A percentile compares a stretch with the other conserved stretches of the same genome.
Conservation (phyloP, 2,888 invertebrate genomes). For the Coelinius sp. region DNA sequence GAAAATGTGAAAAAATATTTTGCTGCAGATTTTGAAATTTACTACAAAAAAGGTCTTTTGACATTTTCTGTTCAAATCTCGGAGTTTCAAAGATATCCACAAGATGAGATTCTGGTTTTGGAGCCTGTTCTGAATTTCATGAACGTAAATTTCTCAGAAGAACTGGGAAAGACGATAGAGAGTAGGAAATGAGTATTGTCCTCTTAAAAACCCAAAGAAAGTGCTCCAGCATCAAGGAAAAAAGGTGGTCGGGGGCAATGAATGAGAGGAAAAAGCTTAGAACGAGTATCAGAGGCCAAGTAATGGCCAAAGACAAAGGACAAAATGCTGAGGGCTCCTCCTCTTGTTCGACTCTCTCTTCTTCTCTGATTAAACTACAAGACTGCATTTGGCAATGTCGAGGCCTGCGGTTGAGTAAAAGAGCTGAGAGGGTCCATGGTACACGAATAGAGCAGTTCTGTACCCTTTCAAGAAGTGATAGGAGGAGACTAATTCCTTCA, state of each 20-base stretch:
- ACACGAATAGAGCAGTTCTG: not conserved
- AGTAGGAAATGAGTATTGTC: not conserved
- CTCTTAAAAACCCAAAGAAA: slow-evolving; percentile 6
- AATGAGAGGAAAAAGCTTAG: not conserved
- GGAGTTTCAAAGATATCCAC: too few species aligned
- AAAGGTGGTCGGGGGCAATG: slow-evolving; percentile 21
- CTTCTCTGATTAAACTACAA: slow-evolving; percentile 40
- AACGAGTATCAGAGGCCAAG: slow-evolving; percentile 3
- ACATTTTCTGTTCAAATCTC: too few species aligned
- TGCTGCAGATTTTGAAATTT: too few species aligned
- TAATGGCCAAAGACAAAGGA: slow-evolving; percentile 30
- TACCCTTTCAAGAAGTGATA: slow-evolving; percentile 18
- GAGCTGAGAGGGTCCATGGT: not conserved
- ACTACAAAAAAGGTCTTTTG: too few species aligned
- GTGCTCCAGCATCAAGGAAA: not conserved
- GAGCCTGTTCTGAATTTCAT: too few species aligned
- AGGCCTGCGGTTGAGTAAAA: slow-evolving; percentile 41
- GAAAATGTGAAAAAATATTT: too few species aligned
- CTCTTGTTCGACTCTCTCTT: slow-evolving; percentile 6
- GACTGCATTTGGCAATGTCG: slow-evolving; percentile 53
- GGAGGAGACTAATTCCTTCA: slow-evolving; percentile 43
- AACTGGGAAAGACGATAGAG: slow-evolving; percentile 6
- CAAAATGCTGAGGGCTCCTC: slow-evolving; percentile 16
- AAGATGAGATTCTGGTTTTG: too few species aligned
- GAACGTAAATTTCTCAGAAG: not conserved